These are phyloP conservation scores for Perizoma affinitatum DNA, from an alignment of 2,888 invertebrate species.

Conservation along the genomic window DNA sequence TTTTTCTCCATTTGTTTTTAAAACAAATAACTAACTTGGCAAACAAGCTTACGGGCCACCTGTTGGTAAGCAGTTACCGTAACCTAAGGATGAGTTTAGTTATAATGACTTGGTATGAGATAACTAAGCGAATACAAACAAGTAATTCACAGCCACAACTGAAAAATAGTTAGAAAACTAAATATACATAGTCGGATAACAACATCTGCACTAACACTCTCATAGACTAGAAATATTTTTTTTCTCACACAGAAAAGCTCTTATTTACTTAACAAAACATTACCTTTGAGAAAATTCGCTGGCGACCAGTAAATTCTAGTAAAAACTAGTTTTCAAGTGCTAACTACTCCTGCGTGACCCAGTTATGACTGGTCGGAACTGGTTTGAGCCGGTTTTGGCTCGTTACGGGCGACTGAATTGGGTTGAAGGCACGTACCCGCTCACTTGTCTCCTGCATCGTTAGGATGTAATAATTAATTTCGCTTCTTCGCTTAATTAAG, in stretches of 20 bases:
- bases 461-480: constrained; percentile 48
- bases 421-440: constrained; percentile 49
- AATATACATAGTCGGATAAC: not conserved
- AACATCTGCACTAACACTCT: constrained; percentile 16
- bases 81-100: too few species aligned
- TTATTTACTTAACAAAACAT: constrained; percentile 32
- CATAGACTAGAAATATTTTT: constrained; percentile 28
- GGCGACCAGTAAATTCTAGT: constrained; percentile 37
- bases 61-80: too few species aligned
- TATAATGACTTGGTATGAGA: not conserved
- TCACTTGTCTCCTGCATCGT: constrained; percentile 46
- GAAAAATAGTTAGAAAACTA: constrained; percentile 8
- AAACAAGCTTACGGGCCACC: too few species aligned
- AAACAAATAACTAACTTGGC: too few species aligned
- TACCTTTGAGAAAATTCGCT: constrained; percentile 30
- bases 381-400: constrained; percentile 46
- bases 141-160: constrained; percentile 1
- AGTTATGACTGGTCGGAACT: constrained; percentile 42
- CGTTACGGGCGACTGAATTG: constrained; percentile 45
- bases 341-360: constrained; percentile 48
- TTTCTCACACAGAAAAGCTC: constrained; percentile 29
- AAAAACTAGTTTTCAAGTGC: constrained; percentile 49
- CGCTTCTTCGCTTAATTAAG: constrained; percentile 16
- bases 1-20: too few species aligned
- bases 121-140: constrained; percentile 1